These are phyloP conservation scores for Leptosomus discolor DNA, from an alignment of 2,113 vertebrate genomes.

Conservation along the genomic window DNA sequence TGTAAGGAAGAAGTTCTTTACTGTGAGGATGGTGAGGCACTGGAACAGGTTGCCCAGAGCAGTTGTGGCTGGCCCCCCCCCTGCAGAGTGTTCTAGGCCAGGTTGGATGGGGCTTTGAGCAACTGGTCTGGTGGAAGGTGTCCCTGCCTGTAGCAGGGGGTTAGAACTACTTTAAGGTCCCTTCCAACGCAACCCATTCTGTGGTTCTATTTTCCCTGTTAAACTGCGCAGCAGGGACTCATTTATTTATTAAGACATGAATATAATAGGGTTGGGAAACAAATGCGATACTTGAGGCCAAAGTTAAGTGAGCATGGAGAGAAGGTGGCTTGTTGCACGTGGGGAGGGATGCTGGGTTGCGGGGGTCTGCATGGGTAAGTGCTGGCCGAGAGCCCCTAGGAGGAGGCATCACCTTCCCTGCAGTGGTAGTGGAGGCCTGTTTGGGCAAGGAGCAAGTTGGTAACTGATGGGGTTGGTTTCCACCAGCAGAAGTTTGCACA, in stretches of 20 bases:
- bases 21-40: too few relatives aligned
- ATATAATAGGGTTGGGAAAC: background rate
- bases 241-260: background rate
- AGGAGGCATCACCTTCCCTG: background rate
- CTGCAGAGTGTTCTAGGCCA: too few relatives aligned
- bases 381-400: background rate
- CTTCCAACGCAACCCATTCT: too few relatives aligned
- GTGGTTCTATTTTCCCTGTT: background rate
- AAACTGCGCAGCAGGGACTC: background rate
- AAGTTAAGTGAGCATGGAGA: background rate
- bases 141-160: too few relatives aligned
- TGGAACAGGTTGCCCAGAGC: too few relatives aligned
- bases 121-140: too few relatives aligned
- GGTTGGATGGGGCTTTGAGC: too few relatives aligned
- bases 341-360: background rate
- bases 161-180: too few relatives aligned
- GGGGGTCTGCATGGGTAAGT: background rate
- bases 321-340: fast-evolving
- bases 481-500: background rate
- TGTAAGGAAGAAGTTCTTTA: too few relatives aligned
- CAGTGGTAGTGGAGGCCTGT: background rate
- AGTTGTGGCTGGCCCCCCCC: too few relatives aligned
- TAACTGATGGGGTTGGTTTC: background rate
- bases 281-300: background rate
- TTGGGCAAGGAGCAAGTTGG: background rate